phyloP scores from a whole-genome alignment of 2,888 invertebrate species.

The Galeruca laticollis region DNA sequence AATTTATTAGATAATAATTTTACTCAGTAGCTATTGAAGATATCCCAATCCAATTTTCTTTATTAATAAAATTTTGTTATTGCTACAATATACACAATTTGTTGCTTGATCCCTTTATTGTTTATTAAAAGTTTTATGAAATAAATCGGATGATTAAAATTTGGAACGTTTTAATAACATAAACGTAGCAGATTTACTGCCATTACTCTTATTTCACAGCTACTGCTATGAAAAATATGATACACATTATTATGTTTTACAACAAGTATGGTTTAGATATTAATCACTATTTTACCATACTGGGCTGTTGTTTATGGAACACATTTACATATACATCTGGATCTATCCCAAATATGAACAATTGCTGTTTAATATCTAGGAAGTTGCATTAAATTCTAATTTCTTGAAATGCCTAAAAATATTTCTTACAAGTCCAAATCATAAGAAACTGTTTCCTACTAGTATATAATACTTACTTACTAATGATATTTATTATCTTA shows the following conservation, averaged over 20 bases:
- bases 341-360: background rate
- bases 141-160: background rate
- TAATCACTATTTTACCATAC: background rate
- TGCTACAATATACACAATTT: background rate
- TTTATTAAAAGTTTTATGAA: background rate
- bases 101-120: background rate
- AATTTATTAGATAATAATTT: background rate
- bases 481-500: conserved; percentile 27
- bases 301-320: background rate
- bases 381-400: background rate
- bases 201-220: background rate
- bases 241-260: background rate
- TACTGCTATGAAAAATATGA: background rate
- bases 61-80: background rate
- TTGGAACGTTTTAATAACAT: background rate
- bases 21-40: background rate
- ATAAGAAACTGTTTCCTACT: conserved; percentile 3
- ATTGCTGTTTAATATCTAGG: background rate
- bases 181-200: conserved; percentile 2
- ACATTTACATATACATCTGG: background rate
- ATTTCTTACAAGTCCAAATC: background rate
- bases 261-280: background rate
- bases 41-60: background rate
- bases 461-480: conserved; percentile 20
- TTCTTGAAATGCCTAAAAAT: background rate